These are phyloP conservation scores for Cyprinus carpio DNA, from an alignment of 2,113 vertebrate species.

Conservation along the genomic window DNA sequence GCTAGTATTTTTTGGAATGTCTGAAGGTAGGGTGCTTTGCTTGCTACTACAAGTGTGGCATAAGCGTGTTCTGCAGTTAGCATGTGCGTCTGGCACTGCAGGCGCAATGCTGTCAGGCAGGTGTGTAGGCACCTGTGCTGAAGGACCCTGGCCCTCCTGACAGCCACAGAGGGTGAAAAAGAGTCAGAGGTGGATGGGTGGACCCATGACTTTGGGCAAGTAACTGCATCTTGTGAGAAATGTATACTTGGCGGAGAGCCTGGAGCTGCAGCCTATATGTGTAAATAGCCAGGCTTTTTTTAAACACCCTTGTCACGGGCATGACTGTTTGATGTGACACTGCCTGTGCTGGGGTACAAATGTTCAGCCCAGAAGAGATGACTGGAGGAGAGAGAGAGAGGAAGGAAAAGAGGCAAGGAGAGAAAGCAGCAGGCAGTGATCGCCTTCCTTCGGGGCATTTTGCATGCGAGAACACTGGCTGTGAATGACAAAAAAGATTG, in stretches of 20 bases:
- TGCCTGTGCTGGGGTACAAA: conserved; percentile 63
- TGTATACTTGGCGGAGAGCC: conserved; percentile 70
- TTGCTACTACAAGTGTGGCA: background rate
- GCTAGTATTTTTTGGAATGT: background rate
- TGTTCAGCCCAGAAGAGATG: conserved; percentile 55
- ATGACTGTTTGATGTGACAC: conserved; percentile 63
- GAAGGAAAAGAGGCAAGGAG: conserved; percentile 56
- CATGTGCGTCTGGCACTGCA: conserved; percentile 25
- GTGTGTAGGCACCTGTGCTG: conserved; percentile 73
- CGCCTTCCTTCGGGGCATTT: conserved; percentile 59
- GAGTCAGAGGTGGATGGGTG: conserved; percentile 40
- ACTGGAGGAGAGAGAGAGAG: conserved; percentile 45
- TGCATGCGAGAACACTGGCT: conserved; percentile 64
- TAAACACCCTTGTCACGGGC: conserved; percentile 62
- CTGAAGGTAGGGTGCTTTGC: background rate
- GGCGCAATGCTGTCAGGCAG: conserved; percentile 70
- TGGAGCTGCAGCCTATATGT: conserved; percentile 57
- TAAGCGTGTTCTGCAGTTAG: background rate
- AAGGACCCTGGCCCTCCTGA: conserved; percentile 61
- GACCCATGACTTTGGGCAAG: conserved; percentile 59
- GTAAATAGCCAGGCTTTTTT: conserved; percentile 64
- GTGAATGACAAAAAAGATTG: conserved; percentile 72
- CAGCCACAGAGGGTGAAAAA: conserved; percentile 51
- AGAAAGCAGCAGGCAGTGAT: conserved; percentile 33
- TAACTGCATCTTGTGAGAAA: conserved; percentile 65